Evolutionary conservation across 2,113 vertebrate species (phyloP).

Genomic region (Xiphorhynchus elegans): DNA sequence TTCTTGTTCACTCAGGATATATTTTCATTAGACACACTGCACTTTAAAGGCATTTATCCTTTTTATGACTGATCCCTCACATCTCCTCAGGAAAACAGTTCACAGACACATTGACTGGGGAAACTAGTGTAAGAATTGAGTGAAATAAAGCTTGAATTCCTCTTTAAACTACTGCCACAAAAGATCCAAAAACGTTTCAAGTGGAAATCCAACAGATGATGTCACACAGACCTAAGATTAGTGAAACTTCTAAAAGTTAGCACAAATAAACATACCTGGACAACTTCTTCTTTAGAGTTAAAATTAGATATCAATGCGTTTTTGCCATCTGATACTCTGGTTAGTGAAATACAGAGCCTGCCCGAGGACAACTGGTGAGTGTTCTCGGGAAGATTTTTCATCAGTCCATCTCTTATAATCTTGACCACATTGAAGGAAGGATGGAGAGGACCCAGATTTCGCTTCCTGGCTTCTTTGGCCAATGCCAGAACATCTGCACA

Average conservation of each 20-base stretch:
- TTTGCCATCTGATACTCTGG: slow-evolving; percentile 87
- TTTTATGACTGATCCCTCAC: not conserved
- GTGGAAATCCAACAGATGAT: not conserved
- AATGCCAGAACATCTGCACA: slow-evolving; percentile 72
- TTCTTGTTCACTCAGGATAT: not conserved
- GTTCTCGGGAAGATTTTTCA: slow-evolving; percentile 80
- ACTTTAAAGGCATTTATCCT: not conserved
- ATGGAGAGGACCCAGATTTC: slow-evolving; percentile 86
- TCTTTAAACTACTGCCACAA: not conserved
- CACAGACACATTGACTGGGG: not conserved
- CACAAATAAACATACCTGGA: slow-evolving; percentile 80
- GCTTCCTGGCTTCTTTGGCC: slow-evolving; percentile 77
- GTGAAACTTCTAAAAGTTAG: not conserved
- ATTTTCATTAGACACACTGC: not conserved
- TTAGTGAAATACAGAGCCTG: slow-evolving; percentile 85
- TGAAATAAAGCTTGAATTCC: not conserved
- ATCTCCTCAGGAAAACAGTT: not conserved
- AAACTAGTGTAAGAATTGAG: not conserved
- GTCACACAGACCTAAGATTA: not conserved
- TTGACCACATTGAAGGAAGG: slow-evolving; percentile 84
- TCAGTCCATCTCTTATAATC: slow-evolving; percentile 74
- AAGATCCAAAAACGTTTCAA: not conserved
- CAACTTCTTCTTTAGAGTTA: slow-evolving; percentile 88
- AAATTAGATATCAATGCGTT: slow-evolving; percentile 91
- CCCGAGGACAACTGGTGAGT: slow-evolving; percentile 79